phyloP scores from a whole-genome alignment of 2,113 vertebrate species.

The Rhinichthys klamathensis region DNA sequence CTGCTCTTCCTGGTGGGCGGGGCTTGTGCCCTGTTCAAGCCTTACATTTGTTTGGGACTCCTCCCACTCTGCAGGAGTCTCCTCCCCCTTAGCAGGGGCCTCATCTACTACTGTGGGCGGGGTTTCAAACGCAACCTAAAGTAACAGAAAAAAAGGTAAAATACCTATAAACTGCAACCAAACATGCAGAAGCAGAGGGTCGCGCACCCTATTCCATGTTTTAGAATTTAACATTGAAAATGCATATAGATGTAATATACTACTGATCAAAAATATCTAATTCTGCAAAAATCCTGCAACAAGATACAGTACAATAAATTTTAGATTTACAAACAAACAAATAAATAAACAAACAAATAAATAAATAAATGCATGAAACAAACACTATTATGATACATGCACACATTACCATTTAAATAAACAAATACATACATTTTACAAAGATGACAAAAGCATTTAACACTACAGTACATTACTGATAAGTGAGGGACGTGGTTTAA shows the following conservation, averaged over 20 bases:
- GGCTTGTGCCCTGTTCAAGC: constrained; percentile 64
- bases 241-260: neutral
- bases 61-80: constrained; percentile 72
- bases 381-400: neutral
- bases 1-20: constrained; percentile 65
- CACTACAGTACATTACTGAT: neutral
- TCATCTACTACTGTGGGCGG: constrained; percentile 71
- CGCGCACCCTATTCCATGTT: neutral
- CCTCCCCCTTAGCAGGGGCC: constrained; percentile 69
- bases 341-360: neutral
- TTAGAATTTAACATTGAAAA: neutral
- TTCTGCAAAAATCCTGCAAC: neutral
- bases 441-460: neutral
- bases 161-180: neutral
- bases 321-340: too few species aligned
- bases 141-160: neutral
- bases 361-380: neutral
- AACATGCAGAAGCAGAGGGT: neutral
- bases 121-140: constrained; percentile 71
- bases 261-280: neutral
- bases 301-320: neutral
- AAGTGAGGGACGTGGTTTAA: neutral
- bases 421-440: neutral
- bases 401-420: neutral
- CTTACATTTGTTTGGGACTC: constrained; percentile 71